A percentile compares a stretch with the other conserved stretches of the same genome.
These are phyloP conservation scores for Trichomalopsis sarcophagae DNA, from an alignment of 1,140 invertebrate genomes.

Conservation along the genomic window DNA sequence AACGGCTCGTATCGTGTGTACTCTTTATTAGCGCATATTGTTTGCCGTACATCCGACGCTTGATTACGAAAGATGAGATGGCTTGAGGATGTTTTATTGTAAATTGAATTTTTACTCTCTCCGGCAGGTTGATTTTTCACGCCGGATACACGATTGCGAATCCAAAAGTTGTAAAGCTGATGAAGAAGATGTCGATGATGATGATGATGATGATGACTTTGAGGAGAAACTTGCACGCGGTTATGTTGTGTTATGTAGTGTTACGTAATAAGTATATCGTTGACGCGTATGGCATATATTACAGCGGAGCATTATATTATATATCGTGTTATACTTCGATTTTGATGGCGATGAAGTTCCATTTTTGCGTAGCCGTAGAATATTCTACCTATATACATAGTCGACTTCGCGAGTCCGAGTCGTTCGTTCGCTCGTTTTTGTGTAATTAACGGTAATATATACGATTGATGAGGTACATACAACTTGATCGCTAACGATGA, in stretches of 20 bases:
- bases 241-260: slow-evolving; percentile 41
- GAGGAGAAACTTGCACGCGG: slow-evolving; percentile 25
- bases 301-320: slow-evolving; percentile 40
- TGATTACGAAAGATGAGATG: background rate
- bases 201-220: background rate
- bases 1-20: too few relatives aligned
- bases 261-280: slow-evolving; percentile 42
- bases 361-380: slow-evolving; percentile 8
- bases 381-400: background rate
- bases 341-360: slow-evolving; percentile 31
- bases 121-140: background rate
- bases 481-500: background rate
- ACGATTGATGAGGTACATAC: slow-evolving; percentile 43
- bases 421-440: background rate
- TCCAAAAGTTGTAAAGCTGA: too few relatives aligned
- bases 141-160: too few relatives aligned
- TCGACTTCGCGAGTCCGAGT: background rate
- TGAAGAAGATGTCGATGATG: too few relatives aligned
- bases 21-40: background rate
- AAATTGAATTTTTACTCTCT: background rate
- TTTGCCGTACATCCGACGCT: background rate
- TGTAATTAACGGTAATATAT: slow-evolving; percentile 8
- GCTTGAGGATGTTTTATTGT: background rate
- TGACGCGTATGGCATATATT: slow-evolving; percentile 38
- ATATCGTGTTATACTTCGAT: slow-evolving; percentile 41